Conservation (phyloP, 2,113 vertebrate species). For the Nibea albiflora region DNA sequence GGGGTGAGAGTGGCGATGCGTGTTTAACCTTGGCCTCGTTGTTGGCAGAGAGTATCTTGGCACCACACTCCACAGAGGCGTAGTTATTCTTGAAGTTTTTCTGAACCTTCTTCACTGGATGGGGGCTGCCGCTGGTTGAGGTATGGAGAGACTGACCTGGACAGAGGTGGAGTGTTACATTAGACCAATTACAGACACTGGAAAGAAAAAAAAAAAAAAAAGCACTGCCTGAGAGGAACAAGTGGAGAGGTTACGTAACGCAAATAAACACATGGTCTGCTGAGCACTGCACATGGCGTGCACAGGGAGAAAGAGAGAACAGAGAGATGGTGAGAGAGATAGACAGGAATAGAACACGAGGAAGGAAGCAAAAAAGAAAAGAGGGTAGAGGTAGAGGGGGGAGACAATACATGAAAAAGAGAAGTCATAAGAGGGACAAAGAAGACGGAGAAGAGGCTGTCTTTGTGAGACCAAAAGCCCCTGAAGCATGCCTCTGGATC, state of each 20-base stretch:
- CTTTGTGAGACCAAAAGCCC: not conserved
- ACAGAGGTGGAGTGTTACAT: slow-evolving; percentile 18
- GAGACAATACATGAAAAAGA: not conserved
- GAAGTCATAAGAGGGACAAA: not conserved
- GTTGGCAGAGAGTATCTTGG: slow-evolving; percentile 97
- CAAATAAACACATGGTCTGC: slow-evolving; percentile 32
- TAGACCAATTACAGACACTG: slow-evolving; percentile 6
- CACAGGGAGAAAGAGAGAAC: slow-evolving; percentile 3
- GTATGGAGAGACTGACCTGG: slow-evolving; percentile 94
- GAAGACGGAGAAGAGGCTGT: not conserved
- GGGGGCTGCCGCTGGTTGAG: slow-evolving; percentile 88
- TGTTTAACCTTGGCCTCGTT: slow-evolving; percentile 95
- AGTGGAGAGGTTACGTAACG: slow-evolving; percentile 52
- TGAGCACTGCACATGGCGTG: slow-evolving; percentile 38
- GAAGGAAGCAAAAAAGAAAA: slow-evolving; percentile 17
- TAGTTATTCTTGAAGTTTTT: slow-evolving; percentile 99
- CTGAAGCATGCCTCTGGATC: not conserved
- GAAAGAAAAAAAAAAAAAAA: slow-evolving; percentile 3
- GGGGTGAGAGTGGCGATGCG: not conserved
- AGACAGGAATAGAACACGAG: slow-evolving; percentile 27
- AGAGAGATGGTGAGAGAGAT: not conserved
- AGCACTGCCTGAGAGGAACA: slow-evolving; percentile 14
- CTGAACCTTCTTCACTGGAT: slow-evolving; percentile 94
- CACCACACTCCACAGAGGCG: slow-evolving; percentile 97
- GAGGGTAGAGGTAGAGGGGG: not conserved